Evolutionary conservation across 2,797 vertebrate genomes (phyloP).

Genomic region (Eurystomus glaucurus): DNA sequence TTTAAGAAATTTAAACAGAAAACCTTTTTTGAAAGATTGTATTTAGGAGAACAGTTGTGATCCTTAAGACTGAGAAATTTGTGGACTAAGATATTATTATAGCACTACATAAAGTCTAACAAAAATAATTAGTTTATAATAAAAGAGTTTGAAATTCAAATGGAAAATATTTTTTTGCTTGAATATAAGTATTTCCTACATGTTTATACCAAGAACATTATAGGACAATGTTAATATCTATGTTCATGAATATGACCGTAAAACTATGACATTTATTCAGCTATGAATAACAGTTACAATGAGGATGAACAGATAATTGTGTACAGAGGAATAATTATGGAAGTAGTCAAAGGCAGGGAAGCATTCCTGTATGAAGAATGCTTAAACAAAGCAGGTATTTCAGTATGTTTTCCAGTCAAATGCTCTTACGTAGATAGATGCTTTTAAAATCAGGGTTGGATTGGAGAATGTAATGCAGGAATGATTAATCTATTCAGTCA

Average conservation of each 20-base stretch:
- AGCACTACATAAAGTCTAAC: background rate
- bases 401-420: background rate
- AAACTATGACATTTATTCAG: background rate
- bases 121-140: background rate
- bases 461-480: background rate
- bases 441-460: background rate
- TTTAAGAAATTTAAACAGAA: background rate
- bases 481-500: background rate
- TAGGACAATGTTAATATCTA: background rate
- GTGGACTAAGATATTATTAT: background rate
- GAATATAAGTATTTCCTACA: background rate
- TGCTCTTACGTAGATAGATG: background rate
- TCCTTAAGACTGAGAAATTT: background rate
- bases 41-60: background rate
- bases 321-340: background rate
- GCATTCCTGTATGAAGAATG: background rate
- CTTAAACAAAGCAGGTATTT: background rate
- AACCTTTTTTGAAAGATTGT: background rate
- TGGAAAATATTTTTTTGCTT: accelerated
- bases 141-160: background rate
- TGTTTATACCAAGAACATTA: background rate
- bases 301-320: background rate
- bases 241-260: background rate
- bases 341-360: background rate
- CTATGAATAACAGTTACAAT: background rate